Conservation (phyloP, 2,797 vertebrate genomes). For the Leontocebus nigricollis region DNA sequence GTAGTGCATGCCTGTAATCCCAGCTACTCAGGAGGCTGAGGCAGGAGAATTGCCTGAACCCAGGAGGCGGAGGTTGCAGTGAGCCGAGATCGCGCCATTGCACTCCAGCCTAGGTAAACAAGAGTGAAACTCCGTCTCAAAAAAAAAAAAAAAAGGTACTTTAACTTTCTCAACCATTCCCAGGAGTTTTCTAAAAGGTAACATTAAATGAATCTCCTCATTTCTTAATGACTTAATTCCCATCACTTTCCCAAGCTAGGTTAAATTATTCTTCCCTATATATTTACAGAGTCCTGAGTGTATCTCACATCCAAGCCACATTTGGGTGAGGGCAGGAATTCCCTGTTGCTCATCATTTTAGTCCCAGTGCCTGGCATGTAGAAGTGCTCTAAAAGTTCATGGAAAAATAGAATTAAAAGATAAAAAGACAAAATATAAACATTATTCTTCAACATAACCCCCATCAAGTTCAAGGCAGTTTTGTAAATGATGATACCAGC, state of each 20-base stretch:
- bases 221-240: not conserved
- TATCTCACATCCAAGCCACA: not conserved
- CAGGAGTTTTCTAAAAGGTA: not conserved
- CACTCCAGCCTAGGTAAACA: too few relatives aligned
- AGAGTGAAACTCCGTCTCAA: too few relatives aligned
- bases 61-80: too few relatives aligned
- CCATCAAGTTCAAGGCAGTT: too few relatives aligned
- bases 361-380: rapidly evolving
- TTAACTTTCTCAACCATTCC: not conserved
- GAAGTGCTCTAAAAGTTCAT: not conserved
- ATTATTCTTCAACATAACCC: too few relatives aligned
- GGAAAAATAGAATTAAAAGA: too few relatives aligned
- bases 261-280: not conserved
- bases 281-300: not conserved
- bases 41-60: too few relatives aligned
- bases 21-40: too few relatives aligned
- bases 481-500: too few relatives aligned
- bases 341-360: not conserved
- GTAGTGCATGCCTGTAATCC: too few relatives aligned
- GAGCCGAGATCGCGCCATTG: too few relatives aligned
- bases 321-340: not conserved
- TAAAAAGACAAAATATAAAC: too few relatives aligned
- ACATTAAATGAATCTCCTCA: not conserved
- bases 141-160: not conserved
- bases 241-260: not conserved